phyloP scores from a whole-genome alignment of 1,140 invertebrate genomes.

The Cyphomyrmex costatus region DNA sequence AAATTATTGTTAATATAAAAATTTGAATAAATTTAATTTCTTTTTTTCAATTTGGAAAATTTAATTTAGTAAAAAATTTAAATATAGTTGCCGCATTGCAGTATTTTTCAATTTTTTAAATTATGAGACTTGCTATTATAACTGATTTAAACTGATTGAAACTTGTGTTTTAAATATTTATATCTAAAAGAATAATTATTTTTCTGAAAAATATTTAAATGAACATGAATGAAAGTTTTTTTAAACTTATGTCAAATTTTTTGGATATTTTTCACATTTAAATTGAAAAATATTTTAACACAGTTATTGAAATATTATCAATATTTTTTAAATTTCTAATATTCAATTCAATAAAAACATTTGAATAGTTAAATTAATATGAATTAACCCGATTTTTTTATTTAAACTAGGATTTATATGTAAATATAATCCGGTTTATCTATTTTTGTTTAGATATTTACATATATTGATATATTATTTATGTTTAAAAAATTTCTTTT shows the following conservation, averaged over 20 bases:
- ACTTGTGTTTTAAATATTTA: not conserved
- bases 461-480: not conserved
- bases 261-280: not conserved
- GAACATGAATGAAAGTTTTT: not conserved
- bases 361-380: not conserved
- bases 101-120: not conserved
- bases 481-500: not conserved
- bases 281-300: not conserved
- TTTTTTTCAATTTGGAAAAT: not conserved
- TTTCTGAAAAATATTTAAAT: not conserved
- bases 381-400: not conserved
- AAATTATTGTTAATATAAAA: constrained; percentile 6
- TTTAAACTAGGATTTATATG: not conserved
- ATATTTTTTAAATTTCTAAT: not conserved
- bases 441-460: not conserved
- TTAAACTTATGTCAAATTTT: not conserved
- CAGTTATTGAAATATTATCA: too few relatives aligned
- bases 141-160: not conserved
- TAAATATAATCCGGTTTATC: not conserved
- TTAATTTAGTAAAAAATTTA: not conserved
- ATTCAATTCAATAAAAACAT: not conserved
- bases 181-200: not conserved
- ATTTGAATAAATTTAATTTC: constrained; percentile 2
- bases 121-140: not conserved
- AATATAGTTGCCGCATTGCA: not conserved